Evolutionary conservation across 2,888 invertebrate genomes (phyloP), one percentile per base, ranked within the genome.

Genomic region (Drosophila tripunctata): DNA sequence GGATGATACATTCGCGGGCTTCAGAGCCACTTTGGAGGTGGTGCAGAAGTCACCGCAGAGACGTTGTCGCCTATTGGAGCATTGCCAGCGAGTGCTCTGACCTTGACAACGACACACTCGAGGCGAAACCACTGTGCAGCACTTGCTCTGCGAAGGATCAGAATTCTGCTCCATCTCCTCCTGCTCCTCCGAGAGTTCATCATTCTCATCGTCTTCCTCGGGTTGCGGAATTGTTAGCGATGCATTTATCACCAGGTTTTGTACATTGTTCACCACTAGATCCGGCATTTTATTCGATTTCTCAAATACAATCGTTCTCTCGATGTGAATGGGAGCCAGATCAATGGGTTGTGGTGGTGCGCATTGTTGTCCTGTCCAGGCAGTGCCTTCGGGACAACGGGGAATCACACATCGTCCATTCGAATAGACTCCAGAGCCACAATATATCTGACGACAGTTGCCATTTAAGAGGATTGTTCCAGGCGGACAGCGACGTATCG

Each of bases 71-170:
- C 70, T 17, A 40, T 84, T 89, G 48, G 50, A 85, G 66, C 90
- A 90, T 3, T 67, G 65, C 87, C 89, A 90, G 1, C 55, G 66
- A 10, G 15, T 12, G 5, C 57, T 57, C 21, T 48, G 60, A 7
- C 3, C 27, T 38, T 43, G 36, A n/a, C 33, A 44, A 7, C 66
- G 60, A 47, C 90, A 90, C 4, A 76, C 69, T 0, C 88, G 75
- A 1, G 90, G 90, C 0, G 88, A 75, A 15, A 87, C 43, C 8
- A 90, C 78, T 2, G 51, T 73, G 50, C 90, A 90, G 52, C 90
- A 90, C 1, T 65, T 67, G 12, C 24, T 51, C 2, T 41, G 4
- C 3, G 35, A 12, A 12, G 58, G 24, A 5, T 19, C 3, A 24
- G 21, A 3, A 56, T 31, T 5, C 50, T n/a, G n/a, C n/a, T n/a